These are phyloP conservation scores for Chaetophractus vellerosus DNA, from an alignment of 2,797 vertebrate species.

Conservation along the genomic window DNA sequence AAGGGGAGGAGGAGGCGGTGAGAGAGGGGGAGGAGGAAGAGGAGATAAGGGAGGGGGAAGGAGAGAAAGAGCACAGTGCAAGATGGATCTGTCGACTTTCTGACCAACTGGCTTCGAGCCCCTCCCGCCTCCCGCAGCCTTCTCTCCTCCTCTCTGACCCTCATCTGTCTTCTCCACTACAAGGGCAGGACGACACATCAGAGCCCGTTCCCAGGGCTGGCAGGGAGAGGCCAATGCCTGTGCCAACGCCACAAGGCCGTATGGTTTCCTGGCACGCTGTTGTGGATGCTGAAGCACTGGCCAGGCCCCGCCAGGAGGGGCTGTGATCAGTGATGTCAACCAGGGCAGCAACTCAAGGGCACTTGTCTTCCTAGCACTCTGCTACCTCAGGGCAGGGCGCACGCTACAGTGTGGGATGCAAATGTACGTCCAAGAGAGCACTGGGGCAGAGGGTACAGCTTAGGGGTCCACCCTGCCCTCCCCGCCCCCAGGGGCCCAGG, in stretches of 20 bases:
- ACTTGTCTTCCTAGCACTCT: background rate
- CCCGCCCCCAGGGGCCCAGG: background rate
- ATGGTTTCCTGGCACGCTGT: background rate
- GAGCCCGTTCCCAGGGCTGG: conserved; percentile 6
- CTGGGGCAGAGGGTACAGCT: background rate
- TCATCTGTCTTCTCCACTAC: conserved; percentile 11
- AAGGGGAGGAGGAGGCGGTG: background rate
- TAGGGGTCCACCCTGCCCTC: background rate
- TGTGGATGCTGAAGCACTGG: conserved; percentile 35
- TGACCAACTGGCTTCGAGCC: background rate
- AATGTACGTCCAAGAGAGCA: background rate
- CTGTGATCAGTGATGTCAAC: background rate
- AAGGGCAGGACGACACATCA: background rate
- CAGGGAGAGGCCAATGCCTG: background rate
- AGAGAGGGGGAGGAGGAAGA: conserved; percentile 74
- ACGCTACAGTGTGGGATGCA: accelerated
- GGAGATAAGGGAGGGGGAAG: conserved; percentile 79
- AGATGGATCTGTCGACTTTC: conserved; percentile 77
- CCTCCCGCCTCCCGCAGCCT: conserved; percentile 54
- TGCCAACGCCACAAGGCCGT: background rate
- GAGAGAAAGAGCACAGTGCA: conserved; percentile 86
- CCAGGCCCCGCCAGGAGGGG: conserved; percentile 63
- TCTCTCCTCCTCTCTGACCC: conserved; percentile 61
- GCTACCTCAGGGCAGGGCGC: background rate
- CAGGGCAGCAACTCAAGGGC: background rate